Conservation (phyloP, 23 tunicate genomes). For the Styela clava region DNA sequence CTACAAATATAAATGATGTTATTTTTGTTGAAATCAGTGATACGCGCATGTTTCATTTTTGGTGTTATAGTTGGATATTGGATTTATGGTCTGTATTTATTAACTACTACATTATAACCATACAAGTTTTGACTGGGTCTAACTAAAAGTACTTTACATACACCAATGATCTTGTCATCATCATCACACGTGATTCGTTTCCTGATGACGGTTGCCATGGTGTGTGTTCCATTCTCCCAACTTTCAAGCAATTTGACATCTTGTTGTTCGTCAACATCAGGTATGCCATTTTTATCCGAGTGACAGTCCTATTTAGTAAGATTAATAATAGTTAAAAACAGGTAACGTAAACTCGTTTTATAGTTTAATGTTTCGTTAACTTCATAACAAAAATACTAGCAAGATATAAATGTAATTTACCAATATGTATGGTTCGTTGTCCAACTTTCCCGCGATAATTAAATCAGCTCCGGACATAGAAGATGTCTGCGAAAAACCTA, state of each 20-base stretch:
- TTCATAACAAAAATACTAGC: too few relatives aligned
- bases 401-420: too few relatives aligned
- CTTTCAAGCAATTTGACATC: conserved; percentile 4
- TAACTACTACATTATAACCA: too few relatives aligned
- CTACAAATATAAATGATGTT: too few relatives aligned
- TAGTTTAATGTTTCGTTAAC: neutral
- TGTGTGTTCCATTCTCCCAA: conserved; percentile 26
- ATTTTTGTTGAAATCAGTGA: too few relatives aligned
- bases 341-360: neutral
- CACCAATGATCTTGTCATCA: neutral
- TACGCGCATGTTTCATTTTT: too few relatives aligned
- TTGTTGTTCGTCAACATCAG: conserved; percentile 18
- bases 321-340: too few relatives aligned
- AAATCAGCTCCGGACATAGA: conserved; percentile 27
- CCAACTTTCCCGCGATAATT: conserved; percentile 14
- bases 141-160: too few relatives aligned
- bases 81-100: too few relatives aligned
- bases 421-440: neutral
- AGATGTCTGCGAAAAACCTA: conserved; percentile 8
- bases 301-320: conserved; percentile 25
- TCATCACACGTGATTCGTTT: conserved; percentile 8
- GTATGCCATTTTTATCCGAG: conserved; percentile 6
- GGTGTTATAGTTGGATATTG: too few relatives aligned
- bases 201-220: neutral
- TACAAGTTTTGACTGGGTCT: too few relatives aligned